Percentiles rank a stretch among this genome's conserved stretches.
Evolutionary conservation across 2,113 vertebrate species (phyloP).

Genomic region (Oxyura jamaicensis): DNA sequence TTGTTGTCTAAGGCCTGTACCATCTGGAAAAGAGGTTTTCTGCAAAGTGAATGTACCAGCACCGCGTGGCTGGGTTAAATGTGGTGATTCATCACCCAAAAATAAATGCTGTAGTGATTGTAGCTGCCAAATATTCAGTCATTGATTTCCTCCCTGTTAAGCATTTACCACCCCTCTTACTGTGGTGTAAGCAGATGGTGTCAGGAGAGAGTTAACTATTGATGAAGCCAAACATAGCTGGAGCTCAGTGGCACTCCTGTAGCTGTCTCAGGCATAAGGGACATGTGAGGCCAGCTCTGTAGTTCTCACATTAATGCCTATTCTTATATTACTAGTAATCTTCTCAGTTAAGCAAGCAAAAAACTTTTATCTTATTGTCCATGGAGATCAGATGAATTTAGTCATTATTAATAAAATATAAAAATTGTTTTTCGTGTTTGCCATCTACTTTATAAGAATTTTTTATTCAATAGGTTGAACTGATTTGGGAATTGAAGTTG

Average conservation of each 20-base stretch:
- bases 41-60: not conserved
- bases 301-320: not conserved
- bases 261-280: not conserved
- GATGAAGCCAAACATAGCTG: not conserved
- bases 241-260: not conserved
- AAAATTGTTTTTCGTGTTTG: not conserved
- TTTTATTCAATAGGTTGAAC: not conserved
- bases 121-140: slow-evolving; percentile 41
- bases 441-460: not conserved
- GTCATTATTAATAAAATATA: not conserved
- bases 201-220: not conserved
- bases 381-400: not conserved
- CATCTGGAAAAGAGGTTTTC: not conserved
- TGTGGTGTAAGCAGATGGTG: not conserved
- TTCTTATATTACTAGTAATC: not conserved
- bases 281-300: not conserved
- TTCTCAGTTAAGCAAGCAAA: not conserved
- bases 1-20: not conserved
- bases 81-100: slow-evolving; percentile 37
- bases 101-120: slow-evolving; percentile 15
- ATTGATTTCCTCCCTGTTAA: not conserved
- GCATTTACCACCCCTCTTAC: slow-evolving; percentile 23
- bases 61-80: not conserved
- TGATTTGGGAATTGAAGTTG: fast-evolving
- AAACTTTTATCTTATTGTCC: not conserved